Percentiles rank a stretch among this genome's conserved stretches.
Evolutionary conservation across 2,888 invertebrate genomes (phyloP).

Genomic region (Desoria tigrina): DNA sequence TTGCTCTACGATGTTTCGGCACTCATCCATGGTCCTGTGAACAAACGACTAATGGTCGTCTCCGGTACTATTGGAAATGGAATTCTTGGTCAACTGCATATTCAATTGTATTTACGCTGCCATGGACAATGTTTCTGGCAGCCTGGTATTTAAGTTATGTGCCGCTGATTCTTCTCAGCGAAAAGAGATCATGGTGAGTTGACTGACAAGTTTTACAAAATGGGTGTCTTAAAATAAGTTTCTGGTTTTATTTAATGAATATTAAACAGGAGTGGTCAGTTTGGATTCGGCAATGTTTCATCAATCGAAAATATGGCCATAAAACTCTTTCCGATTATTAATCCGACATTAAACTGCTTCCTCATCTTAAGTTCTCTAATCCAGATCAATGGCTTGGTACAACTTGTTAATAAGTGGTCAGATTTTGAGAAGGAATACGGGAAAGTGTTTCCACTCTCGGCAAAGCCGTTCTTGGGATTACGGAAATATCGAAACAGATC

Average conservation of each 20-base stretch:
- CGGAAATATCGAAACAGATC: too few species aligned
- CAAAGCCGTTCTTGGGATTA: too few species aligned
- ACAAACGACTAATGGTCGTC: not conserved
- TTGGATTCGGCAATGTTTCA: too few species aligned
- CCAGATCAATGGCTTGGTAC: not conserved
- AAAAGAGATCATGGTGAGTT: too few species aligned
- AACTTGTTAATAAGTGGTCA: not conserved
- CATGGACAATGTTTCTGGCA: not conserved
- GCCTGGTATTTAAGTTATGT: not conserved
- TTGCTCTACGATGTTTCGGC: slow-evolving; percentile 12
- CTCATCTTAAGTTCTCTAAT: not conserved
- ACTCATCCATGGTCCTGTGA: slow-evolving; percentile 1
- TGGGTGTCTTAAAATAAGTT: too few species aligned
- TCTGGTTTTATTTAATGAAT: too few species aligned
- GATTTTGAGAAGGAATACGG: not conserved
- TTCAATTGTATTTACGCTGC: not conserved
- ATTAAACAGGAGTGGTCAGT: too few species aligned
- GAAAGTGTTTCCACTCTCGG: not conserved
- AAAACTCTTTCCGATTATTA: not conserved
- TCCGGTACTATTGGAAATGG: not conserved
- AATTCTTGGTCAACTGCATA: not conserved
- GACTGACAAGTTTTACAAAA: too few species aligned
- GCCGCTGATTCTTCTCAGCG: too few species aligned
- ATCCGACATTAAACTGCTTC: not conserved
- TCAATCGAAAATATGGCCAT: not conserved